A percentile compares a stretch with the other conserved stretches of the same genome.
phyloP scores from a whole-genome alignment of 2,888 invertebrate genomes.

The Tipula confusa region DNA sequence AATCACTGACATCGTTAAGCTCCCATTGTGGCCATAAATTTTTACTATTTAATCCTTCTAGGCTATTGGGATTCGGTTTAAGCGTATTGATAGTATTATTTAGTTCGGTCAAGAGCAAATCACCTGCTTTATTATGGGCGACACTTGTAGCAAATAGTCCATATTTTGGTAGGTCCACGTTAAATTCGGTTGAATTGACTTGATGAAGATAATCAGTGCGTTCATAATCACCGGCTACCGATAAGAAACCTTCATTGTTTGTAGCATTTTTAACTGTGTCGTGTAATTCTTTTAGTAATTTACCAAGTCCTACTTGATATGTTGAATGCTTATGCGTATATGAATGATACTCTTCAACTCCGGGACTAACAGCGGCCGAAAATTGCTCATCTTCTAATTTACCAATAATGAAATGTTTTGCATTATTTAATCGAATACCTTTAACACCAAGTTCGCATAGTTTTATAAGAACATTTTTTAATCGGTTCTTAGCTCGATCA shows the following conservation, averaged over 20 bases:
- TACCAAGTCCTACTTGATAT: constrained; percentile 57
- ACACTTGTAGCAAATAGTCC: constrained; percentile 43
- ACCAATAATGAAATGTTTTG: constrained; percentile 60
- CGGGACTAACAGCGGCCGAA: constrained; percentile 40
- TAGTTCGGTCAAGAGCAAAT: constrained; percentile 41
- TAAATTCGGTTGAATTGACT: constrained; percentile 36
- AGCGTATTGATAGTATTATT: constrained; percentile 39
- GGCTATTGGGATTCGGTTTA: neutral
- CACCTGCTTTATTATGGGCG: constrained; percentile 35
- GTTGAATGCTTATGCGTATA: constrained; percentile 61
- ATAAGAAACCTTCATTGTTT: constrained; percentile 49
- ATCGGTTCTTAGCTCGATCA: constrained; percentile 58
- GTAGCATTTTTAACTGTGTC: constrained; percentile 57
- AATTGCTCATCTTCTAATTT: constrained; percentile 53
- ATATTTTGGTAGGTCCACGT: constrained; percentile 46
- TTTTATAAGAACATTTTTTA: constrained; percentile 61
- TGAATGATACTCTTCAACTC: constrained; percentile 58
- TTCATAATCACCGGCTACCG: constrained; percentile 45
- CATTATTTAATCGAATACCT: constrained; percentile 68
- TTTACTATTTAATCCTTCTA: constrained; percentile 36
- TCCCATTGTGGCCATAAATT: constrained; percentile 48
- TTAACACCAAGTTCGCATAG: constrained; percentile 74
- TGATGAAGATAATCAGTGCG: constrained; percentile 42
- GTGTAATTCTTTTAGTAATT: constrained; percentile 61
- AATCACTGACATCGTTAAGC: constrained; percentile 37